Percentiles rank a stretch among this genome's conserved stretches.
phyloP scores from a whole-genome alignment of 2,113 vertebrate genomes.

The Hiodon alosoides region DNA sequence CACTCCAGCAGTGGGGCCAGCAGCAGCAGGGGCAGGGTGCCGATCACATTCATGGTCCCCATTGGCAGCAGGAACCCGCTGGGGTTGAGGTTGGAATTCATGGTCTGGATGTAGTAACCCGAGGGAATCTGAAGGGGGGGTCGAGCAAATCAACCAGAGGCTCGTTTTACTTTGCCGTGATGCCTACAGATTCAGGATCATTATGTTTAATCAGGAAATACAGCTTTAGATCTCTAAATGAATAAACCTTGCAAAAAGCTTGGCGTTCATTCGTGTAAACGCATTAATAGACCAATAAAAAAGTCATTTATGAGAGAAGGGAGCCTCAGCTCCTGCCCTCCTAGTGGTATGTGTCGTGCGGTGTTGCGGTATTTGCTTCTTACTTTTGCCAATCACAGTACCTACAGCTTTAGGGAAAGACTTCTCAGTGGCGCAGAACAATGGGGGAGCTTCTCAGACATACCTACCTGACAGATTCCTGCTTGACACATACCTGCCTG shows the following conservation, averaged over 20 bases:
- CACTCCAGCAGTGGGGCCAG: constrained; percentile 76
- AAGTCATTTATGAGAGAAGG: not conserved
- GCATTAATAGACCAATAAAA: not conserved
- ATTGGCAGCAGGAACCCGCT: constrained; percentile 73
- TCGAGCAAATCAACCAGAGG: not conserved
- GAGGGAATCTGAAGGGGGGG: constrained; percentile 73
- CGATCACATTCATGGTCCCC: constrained; percentile 79
- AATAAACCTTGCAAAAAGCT: not conserved
- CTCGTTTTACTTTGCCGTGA: not conserved
- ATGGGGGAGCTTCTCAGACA: too few species aligned
- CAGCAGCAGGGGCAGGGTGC: constrained; percentile 74
- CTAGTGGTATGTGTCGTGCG: too few species aligned
- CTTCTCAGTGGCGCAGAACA: not conserved
- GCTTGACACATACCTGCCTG: not conserved
- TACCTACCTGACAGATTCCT: not conserved
- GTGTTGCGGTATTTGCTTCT: too few species aligned
- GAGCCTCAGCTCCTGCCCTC: too few species aligned
- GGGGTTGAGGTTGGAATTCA: constrained; percentile 83
- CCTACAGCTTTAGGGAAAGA: too few species aligned
- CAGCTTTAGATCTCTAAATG: too few species aligned
- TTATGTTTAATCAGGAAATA: too few species aligned
- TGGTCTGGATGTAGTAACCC: constrained; percentile 85
- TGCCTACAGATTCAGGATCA: not conserved
- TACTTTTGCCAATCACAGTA: too few species aligned
- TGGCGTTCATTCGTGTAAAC: not conserved